phyloP scores from a whole-genome alignment of 2,797 vertebrate species.

The Platalea minor region DNA sequence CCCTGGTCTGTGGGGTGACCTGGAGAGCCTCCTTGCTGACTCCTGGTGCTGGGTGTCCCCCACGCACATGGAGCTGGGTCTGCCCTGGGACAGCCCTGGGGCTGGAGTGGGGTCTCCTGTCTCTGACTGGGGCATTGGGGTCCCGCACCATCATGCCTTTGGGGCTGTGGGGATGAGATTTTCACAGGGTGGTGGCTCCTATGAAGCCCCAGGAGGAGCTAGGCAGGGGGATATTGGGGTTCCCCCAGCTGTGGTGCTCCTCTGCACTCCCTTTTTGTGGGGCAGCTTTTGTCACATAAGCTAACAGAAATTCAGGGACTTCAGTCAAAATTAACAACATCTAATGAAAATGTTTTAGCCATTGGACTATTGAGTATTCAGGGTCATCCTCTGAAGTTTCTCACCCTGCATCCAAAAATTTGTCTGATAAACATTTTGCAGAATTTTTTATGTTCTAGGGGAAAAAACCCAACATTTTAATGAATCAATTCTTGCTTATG shows the following conservation, averaged over 20 bases:
- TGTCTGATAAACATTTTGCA: not conserved
- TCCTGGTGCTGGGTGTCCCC: not conserved
- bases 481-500: not conserved
- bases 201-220: not conserved
- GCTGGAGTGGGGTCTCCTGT: fast-evolving
- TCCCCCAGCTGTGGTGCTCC: not conserved
- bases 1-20: not conserved
- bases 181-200: not conserved
- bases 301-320: not conserved
- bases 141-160: fast-evolving
- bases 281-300: not conserved
- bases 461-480: not conserved
- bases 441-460: not conserved
- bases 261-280: fast-evolving
- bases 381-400: not conserved
- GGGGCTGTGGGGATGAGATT: not conserved
- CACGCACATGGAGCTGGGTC: fast-evolving
- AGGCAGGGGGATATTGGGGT: not conserved
- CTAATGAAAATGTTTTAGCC: not conserved
- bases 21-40: not conserved
- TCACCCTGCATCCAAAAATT: not conserved
- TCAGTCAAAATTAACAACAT: not conserved
- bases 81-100: not conserved
- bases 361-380: not conserved
- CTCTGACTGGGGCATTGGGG: fast-evolving